phyloP scores from a whole-genome alignment of 1,140 invertebrate genomes.

The Ostrea edulis region DNA sequence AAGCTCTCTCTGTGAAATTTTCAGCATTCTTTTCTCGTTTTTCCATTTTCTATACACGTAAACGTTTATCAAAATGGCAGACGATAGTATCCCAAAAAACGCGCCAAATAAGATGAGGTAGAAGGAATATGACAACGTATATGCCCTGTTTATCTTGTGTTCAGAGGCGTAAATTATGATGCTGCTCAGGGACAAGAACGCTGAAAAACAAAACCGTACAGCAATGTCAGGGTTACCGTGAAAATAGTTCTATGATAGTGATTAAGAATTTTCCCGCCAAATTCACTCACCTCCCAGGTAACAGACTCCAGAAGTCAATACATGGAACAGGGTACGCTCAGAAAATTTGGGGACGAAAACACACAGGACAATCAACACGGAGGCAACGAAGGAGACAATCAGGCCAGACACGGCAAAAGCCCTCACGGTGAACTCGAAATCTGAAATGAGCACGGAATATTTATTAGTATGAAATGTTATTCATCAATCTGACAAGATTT shows the following conservation, averaged over 20 bases:
- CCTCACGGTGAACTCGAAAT: slow-evolving; percentile 12
- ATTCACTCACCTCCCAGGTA: slow-evolving; percentile 20
- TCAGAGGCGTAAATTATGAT: not conserved
- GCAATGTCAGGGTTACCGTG: not conserved
- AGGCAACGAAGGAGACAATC: not conserved
- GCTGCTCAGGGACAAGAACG: not conserved
- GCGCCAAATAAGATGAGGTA: slow-evolving; percentile 10
- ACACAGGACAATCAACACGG: slow-evolving; percentile 15
- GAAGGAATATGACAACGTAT: not conserved
- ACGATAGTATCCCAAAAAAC: not conserved
- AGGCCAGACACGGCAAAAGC: slow-evolving; percentile 5
- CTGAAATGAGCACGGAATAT: not conserved
- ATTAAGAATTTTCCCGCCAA: not conserved
- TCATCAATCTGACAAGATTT: too few relatives aligned
- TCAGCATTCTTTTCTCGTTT: not conserved
- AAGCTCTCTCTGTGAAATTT: not conserved
- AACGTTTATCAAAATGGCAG: slow-evolving; percentile 10
- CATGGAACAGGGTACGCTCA: not conserved
- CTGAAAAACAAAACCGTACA: not conserved
- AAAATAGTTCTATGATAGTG: not conserved
- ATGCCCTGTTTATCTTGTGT: not conserved
- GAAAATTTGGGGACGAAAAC: not conserved
- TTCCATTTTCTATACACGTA: slow-evolving; percentile 26
- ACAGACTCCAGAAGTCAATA: not conserved
- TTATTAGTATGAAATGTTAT: too few relatives aligned